Base-by-base conservation (phyloP, 2,888 invertebrate genomes). In the Geotrupes spiniger region DNA sequence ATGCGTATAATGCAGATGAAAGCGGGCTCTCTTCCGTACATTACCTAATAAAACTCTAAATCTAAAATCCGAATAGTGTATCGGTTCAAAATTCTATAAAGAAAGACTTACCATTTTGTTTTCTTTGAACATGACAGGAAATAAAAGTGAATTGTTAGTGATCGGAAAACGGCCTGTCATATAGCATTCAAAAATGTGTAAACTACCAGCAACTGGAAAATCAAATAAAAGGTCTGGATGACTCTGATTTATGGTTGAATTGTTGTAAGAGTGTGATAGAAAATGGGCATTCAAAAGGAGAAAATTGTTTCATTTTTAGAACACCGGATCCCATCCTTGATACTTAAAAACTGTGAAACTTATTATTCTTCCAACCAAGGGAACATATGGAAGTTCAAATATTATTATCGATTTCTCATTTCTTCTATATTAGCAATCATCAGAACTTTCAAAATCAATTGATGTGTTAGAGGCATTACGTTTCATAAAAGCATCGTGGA, bases 11-110 rank as follows among this genome's bases (percentile, higher is more conserved):
- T 36, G 53, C 55, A 21, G 62, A 63, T 54, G 65, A 64, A 56
- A 63, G 55, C 36, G 61, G 56, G 2, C 44, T 65, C 63, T 62
- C 54, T 64, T 62, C 45, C 48, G 58, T 39, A 56, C 55, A 21
- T 49, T 63, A 41, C 62, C 63, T 14, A 46, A 60, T 33, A 64
- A 65, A 60, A 45, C 45, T 12, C 36, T 62, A 26, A 49, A 56
- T 8, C 51, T 62, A 4, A 63, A 59, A 57, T 46, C 39, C 33
- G 60, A 63, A 38, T 57, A 57, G 49, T 65, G 59, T 44, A 11
- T 39, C 10, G 62, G 59, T 37, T 64, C 61, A n/a, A 63, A 63
- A 51, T 17, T 57, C 14, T 50, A 53, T 2, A 65, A 64, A 51
- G 57, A 63, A 31, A 47, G 59, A 27, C 41, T 63, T 4, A 64